These are phyloP conservation scores for Hyles vespertilio DNA, from an alignment of 1,140 invertebrate species.

Conservation along the genomic window DNA sequence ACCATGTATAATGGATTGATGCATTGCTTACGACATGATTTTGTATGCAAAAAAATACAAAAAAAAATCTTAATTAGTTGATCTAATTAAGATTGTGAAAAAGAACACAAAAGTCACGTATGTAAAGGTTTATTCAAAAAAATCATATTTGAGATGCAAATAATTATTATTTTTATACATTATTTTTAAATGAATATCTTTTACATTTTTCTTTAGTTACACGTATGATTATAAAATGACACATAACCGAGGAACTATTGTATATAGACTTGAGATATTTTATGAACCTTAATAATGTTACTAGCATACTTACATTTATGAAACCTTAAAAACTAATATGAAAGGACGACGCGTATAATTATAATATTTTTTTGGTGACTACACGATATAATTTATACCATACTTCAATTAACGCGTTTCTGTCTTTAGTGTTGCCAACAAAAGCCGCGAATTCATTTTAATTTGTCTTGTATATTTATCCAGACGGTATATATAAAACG, in stretches of 20 bases:
- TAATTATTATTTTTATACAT: constrained; percentile 70
- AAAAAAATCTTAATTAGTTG: too few species aligned
- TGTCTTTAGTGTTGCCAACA: neutral
- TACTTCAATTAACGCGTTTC: neutral
- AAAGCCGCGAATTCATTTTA: neutral
- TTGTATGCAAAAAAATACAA: too few species aligned
- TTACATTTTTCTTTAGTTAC: constrained; percentile 50
- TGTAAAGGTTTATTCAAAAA: constrained; percentile 71
- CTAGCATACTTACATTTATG: constrained; percentile 9
- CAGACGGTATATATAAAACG: too few species aligned
- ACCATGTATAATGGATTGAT: too few species aligned
- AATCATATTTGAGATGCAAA: constrained; percentile 73
- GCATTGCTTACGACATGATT: too few species aligned
- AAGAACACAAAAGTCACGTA: constrained; percentile 24
- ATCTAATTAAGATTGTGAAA: too few species aligned
- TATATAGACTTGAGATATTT: constrained; percentile 68
- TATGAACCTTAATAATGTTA: constrained; percentile 48
- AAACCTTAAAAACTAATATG: constrained; percentile 8
- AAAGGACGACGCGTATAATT: constrained; percentile 9
- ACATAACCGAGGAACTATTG: constrained; percentile 74
- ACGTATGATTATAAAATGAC: constrained; percentile 69
- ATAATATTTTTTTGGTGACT: constrained; percentile 24
- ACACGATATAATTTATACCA: neutral
- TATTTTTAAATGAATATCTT: constrained; percentile 62
- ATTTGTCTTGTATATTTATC: neutral